Evolutionary conservation across 2,797 vertebrate species (phyloP), one percentile per base, ranked within the genome.

Genomic region (Alcedo quadribrachys): DNA sequence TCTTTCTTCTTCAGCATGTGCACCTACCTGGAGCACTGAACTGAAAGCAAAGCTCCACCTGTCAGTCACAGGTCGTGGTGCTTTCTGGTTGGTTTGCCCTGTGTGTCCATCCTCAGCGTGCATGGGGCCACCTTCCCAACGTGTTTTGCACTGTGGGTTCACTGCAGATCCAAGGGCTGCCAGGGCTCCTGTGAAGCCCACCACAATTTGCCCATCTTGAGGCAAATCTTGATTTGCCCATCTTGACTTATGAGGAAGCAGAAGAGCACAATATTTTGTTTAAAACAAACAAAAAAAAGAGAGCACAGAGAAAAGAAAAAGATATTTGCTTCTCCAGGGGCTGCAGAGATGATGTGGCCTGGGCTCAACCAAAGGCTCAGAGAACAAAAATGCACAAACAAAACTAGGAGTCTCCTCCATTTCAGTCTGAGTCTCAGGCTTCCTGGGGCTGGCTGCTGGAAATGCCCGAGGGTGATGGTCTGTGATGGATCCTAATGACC

Each of bases 41-140:
- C 48, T 71, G 57, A 11, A 76, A 80, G 48, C 9, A 70, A 82
- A 46, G 1, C 6, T 9, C 1, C 2, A 1, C 22, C 11, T 45
- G 8, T 2, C 5, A 11, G 20, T 7, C 2, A 1, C 16, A 1
- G 5, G 21, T 0, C 2, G 8, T 46, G 25, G 2, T 60, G 40
- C 0, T 8, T n/a, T 77, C 21, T 2, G 0, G 32, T 37, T 43
- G 54, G 11, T 20, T 83, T 40, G 20, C 5, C 51, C 51, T 57
- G 30, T 37, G 22, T 45, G 58, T 43, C 46, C 54, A 68, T 6
- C 45, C n/a, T 50, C 50, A 73, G 40, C 14, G 17, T 58, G 20
- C 35, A 30, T 0, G 1, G 3, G 28, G 37, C 33, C 24, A 25
- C 40, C 33, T 81, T 77, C 66, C 21, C n/a, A 62, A 55, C 30